phyloP scores from a whole-genome alignment of 2,797 vertebrate genomes.

The Dromococcyx pavoninus region DNA sequence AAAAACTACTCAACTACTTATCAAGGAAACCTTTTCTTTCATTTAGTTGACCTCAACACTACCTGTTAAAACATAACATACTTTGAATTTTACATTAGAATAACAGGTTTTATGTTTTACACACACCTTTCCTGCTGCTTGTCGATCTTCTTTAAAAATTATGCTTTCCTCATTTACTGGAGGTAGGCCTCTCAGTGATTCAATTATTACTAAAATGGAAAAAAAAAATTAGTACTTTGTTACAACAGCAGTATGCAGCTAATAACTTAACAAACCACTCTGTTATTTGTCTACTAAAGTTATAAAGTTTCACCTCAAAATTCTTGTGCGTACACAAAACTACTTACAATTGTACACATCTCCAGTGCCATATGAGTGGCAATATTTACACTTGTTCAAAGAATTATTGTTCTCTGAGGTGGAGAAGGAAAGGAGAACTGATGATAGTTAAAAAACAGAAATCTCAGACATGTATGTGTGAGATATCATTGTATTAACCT shows the following conservation, averaged over 20 bases:
- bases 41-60: not conserved
- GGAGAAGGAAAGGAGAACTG: not conserved
- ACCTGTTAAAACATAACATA: not conserved
- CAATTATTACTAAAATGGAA: slow-evolving; percentile 85
- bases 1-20: fast-evolving
- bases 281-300: not conserved
- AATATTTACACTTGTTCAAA: not conserved
- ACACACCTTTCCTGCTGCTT: slow-evolving; percentile 87
- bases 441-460: not conserved
- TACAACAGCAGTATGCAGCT: not conserved
- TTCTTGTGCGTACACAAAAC: fast-evolving
- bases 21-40: not conserved
- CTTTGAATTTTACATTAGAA: not conserved
- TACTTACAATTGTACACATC: not conserved
- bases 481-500: not conserved
- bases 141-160: slow-evolving; percentile 86
- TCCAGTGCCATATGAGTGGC: fast-evolving
- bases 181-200: slow-evolving; percentile 85
- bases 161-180: slow-evolving; percentile 91
- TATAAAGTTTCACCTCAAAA: not conserved
- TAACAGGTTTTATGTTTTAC: not conserved
- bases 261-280: not conserved
- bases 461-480: not conserved
- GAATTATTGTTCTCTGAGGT: not conserved
- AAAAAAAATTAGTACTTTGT: not conserved